Percentiles rank a stretch among this genome's conserved stretches.
These are phyloP conservation scores for Tipula confusa DNA, from an alignment of 2,888 invertebrate genomes.

Conservation along the genomic window DNA sequence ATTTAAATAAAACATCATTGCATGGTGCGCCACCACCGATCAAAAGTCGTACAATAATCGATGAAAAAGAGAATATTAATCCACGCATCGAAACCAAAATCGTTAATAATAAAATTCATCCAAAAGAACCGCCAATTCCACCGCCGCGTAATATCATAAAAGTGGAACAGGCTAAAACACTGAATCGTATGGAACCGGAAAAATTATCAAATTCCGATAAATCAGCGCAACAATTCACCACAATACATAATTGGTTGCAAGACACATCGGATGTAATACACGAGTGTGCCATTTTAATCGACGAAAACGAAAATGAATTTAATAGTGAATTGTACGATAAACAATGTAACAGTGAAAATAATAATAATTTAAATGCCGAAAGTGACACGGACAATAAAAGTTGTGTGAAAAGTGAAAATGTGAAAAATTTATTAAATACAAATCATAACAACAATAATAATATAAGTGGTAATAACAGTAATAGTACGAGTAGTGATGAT, in stretches of 20 bases:
- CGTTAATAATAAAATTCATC: not conserved
- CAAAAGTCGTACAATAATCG: not conserved
- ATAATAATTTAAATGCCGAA: constrained; percentile 31
- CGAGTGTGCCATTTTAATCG: constrained; percentile 28
- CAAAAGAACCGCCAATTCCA: constrained; percentile 5
- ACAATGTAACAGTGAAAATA: constrained; percentile 37
- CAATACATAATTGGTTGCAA: constrained; percentile 27
- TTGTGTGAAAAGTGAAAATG: not conserved
- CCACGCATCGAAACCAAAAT: not conserved
- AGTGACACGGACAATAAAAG: constrained; percentile 29
- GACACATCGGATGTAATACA: constrained; percentile 31
- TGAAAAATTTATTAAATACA: not conserved
- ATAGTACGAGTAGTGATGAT: constrained; percentile 29
- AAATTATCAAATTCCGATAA: constrained; percentile 28
- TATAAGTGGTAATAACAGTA: not conserved
- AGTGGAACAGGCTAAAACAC: not conserved
- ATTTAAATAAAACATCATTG: not conserved
- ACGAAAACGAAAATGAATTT: constrained; percentile 39
- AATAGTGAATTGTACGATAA: constrained; percentile 21
- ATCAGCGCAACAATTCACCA: constrained; percentile 21
- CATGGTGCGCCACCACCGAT: not conserved
- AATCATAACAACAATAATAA: not conserved
- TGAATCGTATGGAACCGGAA: not conserved
- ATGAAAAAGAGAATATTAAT: not conserved
- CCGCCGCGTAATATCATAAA: not conserved